These are phyloP conservation scores for Nothobranchius furzeri DNA, from an alignment of 2,113 vertebrate species.

Conservation along the genomic window DNA sequence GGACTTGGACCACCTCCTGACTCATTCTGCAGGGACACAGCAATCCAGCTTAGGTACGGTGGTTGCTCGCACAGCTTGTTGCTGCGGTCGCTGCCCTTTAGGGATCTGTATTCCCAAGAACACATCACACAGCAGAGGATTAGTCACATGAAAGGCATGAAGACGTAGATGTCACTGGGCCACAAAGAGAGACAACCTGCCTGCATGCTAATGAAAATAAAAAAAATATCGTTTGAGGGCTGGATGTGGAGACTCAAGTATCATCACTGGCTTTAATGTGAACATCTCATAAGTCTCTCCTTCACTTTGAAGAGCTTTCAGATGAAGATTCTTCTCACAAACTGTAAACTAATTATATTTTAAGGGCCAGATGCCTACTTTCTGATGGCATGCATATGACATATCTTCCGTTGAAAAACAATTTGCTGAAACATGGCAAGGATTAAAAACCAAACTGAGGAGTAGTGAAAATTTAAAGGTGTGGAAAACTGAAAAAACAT, in stretches of 20 bases:
- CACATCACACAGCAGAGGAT: slow-evolving; percentile 7
- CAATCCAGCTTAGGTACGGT: slow-evolving; percentile 8
- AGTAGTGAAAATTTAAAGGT: not conserved
- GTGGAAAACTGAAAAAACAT: no score
- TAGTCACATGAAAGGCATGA: slow-evolving; percentile 32
- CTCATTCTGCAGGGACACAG: slow-evolving; percentile 23
- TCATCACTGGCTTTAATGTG: slow-evolving; percentile 11
- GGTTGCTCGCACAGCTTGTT: slow-evolving; percentile 5
- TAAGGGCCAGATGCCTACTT: slow-evolving; percentile 19
- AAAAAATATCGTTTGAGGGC: slow-evolving; percentile 9
- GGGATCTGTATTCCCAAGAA: slow-evolving; percentile 15
- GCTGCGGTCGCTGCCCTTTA: slow-evolving; percentile 13
- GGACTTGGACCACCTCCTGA: slow-evolving; percentile 6
- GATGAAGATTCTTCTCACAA: slow-evolving; percentile 18
- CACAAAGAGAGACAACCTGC: slow-evolving; percentile 6
- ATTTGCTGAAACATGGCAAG: slow-evolving; percentile 28
- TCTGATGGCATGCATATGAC: slow-evolving; percentile 4
- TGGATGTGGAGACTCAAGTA: slow-evolving; percentile 20
- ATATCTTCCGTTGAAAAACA: slow-evolving; percentile 9
- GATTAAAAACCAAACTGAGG: slow-evolving; percentile 1
- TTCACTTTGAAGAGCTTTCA: slow-evolving; percentile 26
- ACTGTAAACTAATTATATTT: slow-evolving; percentile 43
- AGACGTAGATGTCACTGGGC: slow-evolving; percentile 12
- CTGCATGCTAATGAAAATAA: no score
- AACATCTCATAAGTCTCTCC: slow-evolving; percentile 7